Evolutionary conservation across 2,888 invertebrate genomes (phyloP).

Genomic region (Chesias legatella): DNA sequence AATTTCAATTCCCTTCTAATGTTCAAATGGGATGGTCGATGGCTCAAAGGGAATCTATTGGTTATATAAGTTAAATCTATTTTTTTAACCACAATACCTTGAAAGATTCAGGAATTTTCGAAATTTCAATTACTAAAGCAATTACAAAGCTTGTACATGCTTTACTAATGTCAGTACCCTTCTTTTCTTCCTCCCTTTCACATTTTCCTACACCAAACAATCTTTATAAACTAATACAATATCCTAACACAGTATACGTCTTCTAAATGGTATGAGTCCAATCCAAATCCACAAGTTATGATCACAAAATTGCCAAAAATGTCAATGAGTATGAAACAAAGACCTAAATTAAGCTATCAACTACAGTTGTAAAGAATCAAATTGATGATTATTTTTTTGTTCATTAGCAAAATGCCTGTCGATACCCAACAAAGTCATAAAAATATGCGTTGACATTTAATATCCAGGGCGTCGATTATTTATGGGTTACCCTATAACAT

Average conservation of each 20-base stretch:
- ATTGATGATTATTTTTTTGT: conserved; percentile 55
- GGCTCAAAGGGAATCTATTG: no score
- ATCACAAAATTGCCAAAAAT: conserved; percentile 45
- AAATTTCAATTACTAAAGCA: no score
- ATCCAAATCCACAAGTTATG: conserved; percentile 52
- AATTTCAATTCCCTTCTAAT: no score
- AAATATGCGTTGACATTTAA: conserved; percentile 65
- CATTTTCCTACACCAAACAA: no score
- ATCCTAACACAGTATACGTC: conserved; percentile 40
- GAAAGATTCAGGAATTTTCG: no score
- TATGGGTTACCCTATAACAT: conserved; percentile 48
- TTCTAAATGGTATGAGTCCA: conserved; percentile 54
- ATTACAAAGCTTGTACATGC: no score
- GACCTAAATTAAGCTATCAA: conserved; percentile 67
- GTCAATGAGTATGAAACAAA: conserved; percentile 44
- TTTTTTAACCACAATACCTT: no score
- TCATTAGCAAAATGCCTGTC: conserved; percentile 67
- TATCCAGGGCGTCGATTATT: conserved; percentile 48
- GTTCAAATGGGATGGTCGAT: no score
- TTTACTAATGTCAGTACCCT: no score
- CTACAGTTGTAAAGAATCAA: conserved; percentile 59
- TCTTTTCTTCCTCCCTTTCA: no score
- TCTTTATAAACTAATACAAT: conserved; percentile 56
- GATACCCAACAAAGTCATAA: conserved; percentile 55
- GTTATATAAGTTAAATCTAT: no score